Percentiles rank a stretch among this genome's conserved stretches.
Evolutionary conservation across 2,888 invertebrate genomes (phyloP).

Genomic region (Thereva unica): DNA sequence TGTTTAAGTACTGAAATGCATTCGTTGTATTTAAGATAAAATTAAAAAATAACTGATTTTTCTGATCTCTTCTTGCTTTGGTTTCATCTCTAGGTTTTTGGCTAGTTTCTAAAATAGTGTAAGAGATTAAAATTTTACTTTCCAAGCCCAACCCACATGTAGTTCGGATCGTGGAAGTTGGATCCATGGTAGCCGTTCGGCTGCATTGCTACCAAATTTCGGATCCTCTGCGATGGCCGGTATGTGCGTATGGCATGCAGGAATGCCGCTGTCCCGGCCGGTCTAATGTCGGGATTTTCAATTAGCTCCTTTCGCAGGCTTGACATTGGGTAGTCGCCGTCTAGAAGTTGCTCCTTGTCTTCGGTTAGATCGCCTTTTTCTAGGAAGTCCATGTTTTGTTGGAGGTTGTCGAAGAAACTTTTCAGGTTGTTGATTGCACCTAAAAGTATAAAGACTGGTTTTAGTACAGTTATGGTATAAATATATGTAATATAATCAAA

Average conservation of each 20-base stretch:
- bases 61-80: not conserved
- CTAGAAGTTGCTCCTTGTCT: constrained; percentile 49
- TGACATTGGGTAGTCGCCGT: constrained; percentile 51
- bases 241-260: constrained; percentile 58
- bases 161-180: constrained; percentile 67
- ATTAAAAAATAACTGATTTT: not conserved
- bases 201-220: constrained; percentile 65
- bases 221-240: constrained; percentile 59
- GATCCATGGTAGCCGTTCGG: constrained; percentile 64
- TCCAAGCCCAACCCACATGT: constrained; percentile 70
- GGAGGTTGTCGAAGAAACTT: constrained; percentile 54
- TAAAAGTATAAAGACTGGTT: constrained; percentile 42
- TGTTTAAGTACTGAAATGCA: not conserved
- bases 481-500: too few species aligned
- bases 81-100: not conserved
- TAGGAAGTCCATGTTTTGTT: constrained; percentile 52
- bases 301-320: constrained; percentile 46
- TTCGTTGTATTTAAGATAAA: constrained; percentile 5
- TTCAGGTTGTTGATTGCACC: constrained; percentile 55
- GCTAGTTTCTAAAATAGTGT: not conserved
- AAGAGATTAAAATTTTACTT: constrained; percentile 44
- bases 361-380: constrained; percentile 50
- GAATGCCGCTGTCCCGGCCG: constrained; percentile 54
- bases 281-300: constrained; percentile 41
- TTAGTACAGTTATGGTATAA: not conserved